Evolutionary conservation across 2,113 vertebrate genomes (phyloP).

Genomic region (Zosterops borbonicus): DNA sequence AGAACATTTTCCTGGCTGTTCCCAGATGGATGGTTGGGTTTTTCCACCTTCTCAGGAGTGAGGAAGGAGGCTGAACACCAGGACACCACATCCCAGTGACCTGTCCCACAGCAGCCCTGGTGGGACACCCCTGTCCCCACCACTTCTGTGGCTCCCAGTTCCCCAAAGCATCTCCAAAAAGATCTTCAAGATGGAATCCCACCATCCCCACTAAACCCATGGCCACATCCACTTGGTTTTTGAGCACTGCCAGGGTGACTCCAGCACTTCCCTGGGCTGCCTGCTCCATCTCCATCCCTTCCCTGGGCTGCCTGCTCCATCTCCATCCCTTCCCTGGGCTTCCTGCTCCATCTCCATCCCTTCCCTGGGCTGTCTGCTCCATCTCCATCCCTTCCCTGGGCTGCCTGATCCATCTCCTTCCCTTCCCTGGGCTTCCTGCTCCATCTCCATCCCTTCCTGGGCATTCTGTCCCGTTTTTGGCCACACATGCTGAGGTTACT

Average conservation of each 20-base stretch:
- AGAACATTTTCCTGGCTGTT: background rate
- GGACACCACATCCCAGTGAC: fast-evolving
- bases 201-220: background rate
- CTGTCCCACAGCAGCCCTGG: background rate
- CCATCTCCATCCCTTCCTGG: background rate
- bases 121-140: background rate
- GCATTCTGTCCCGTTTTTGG: background rate
- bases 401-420: background rate
- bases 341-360: too few species aligned
- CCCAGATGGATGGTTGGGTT: background rate
- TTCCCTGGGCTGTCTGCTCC: too few species aligned
- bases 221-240: background rate
- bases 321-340: too few species aligned
- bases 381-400: too few species aligned
- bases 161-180: background rate
- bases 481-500: background rate
- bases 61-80: background rate
- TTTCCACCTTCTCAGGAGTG: background rate
- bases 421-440: too few species aligned
- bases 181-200: background rate
- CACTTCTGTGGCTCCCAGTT: background rate
- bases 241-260: background rate
- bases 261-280: background rate
- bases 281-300: too few species aligned
- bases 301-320: too few species aligned